Evolutionary conservation across 1,140 invertebrate genomes (phyloP).

Genomic region (Drosophila mauritiana): DNA sequence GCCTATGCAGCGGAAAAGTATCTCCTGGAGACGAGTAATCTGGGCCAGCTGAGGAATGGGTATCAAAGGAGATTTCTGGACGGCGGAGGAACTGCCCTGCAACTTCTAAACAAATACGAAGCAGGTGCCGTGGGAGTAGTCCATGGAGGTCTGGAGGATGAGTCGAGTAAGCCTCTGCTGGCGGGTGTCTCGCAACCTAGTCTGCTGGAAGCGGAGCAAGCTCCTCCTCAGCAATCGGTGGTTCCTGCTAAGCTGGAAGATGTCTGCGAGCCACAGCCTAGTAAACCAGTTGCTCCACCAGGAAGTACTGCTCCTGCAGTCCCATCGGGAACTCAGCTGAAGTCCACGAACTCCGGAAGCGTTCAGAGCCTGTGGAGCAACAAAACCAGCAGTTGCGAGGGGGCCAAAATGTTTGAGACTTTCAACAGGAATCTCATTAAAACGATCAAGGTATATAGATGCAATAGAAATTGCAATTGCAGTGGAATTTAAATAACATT

Average conservation of each 20-base stretch:
- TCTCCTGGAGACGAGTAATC: slow-evolving; percentile 71
- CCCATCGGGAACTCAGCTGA: slow-evolving; percentile 49
- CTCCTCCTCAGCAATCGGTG: slow-evolving; percentile 2
- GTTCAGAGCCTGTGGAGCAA: slow-evolving; percentile 83
- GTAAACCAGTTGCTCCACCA: slow-evolving; percentile 25
- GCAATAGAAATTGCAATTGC: background rate
- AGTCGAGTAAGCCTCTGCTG: slow-evolving; percentile 65
- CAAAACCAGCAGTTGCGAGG: slow-evolving; percentile 81
- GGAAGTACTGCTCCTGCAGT: background rate
- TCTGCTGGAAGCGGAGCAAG: slow-evolving; percentile 48
- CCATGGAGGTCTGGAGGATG: slow-evolving; percentile 66
- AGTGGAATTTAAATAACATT: no score
- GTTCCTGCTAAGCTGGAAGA: slow-evolving; percentile 58
- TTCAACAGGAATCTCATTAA: slow-evolving; percentile 84
- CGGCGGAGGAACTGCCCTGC: slow-evolving; percentile 75
- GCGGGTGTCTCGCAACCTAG: slow-evolving; percentile 58
- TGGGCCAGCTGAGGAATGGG: slow-evolving; percentile 56
- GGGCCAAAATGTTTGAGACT: slow-evolving; percentile 83
- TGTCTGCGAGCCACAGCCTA: slow-evolving; percentile 56
- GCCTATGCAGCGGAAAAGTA: slow-evolving; percentile 76
- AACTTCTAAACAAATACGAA: slow-evolving; percentile 58
- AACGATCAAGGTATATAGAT: slow-evolving; percentile 75
- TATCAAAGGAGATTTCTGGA: slow-evolving; percentile 74
- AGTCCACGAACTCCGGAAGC: slow-evolving; percentile 75
- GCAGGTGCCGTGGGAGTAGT: background rate